Evolutionary conservation across 2,797 vertebrate species (phyloP).

Genomic region (Telmatherina bonti): DNA sequence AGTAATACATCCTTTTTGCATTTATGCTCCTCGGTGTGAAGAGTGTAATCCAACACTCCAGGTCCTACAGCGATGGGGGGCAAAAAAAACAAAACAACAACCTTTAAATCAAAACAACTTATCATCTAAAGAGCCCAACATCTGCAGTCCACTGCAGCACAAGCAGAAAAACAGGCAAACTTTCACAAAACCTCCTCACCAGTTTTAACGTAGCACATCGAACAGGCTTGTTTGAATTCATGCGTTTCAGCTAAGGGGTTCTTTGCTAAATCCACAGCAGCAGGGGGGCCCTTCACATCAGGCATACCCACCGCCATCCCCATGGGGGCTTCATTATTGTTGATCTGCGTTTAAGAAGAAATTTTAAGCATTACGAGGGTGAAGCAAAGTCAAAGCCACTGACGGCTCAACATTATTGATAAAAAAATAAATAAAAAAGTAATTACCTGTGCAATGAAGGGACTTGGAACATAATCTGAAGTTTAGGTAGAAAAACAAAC

Average conservation of each 20-base stretch:
- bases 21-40: constrained; percentile 91
- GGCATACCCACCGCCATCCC: constrained; percentile 88
- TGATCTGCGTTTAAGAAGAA: constrained; percentile 81
- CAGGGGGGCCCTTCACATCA: constrained; percentile 76
- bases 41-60: constrained; percentile 89
- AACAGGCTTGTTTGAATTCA: constrained; percentile 94
- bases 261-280: constrained; percentile 82
- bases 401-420: background rate
- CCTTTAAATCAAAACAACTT: background rate
- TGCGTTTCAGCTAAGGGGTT: constrained; percentile 95
- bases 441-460: constrained; percentile 76
- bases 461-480: constrained; percentile 64
- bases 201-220: constrained; percentile 90
- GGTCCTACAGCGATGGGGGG: constrained; percentile 80
- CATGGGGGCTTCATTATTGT: constrained; percentile 84
- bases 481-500: background rate
- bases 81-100: background rate
- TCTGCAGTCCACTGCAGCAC: background rate
- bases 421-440: background rate
- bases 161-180: background rate
- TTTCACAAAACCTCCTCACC: constrained; percentile 81
- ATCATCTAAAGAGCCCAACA: background rate
- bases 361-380: background rate
- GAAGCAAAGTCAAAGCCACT: background rate
- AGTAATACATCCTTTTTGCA: constrained; percentile 98